Base-by-base conservation (phyloP, 2,888 invertebrate genomes). In the Drosophila niveifrons region DNA sequence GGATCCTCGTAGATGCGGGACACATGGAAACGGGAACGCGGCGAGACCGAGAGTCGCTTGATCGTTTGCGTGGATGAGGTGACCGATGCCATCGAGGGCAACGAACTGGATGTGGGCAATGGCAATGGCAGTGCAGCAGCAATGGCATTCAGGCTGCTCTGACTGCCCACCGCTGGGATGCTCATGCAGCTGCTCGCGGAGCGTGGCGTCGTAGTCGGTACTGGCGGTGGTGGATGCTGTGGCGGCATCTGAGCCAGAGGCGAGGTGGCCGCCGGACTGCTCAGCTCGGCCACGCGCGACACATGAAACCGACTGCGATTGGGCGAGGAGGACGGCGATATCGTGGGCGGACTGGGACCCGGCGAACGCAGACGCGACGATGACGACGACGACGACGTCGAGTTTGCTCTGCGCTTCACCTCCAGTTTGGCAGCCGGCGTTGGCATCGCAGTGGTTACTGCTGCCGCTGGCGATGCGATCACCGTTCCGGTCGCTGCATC, bases 261-360 rank as follows among this genome's bases (percentile, higher is more conserved):
- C 48, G 91, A 91, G 46, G 90, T 90, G 28, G 90, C 61, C 15
- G 90, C 61, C 15, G 91, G 90, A 68, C 90, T 90, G 58, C 50
- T 48, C 18, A 85, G 88, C 83, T 93, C 93, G 23, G 73, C 57
- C 6, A 93, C 93, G 28, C 92, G 91, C 68, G 91, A 92, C 46
- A 93, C 93, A 73, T 92, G 92, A 85, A 93, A 93, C 56, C 93
- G 91, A 76, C 91, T 92, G 55, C 95, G 95, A 74, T 95, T 93
- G 29, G 96, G 96, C 87, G 95, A 95, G 79, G 95, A 94, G 73
- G 95, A 94, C 57, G 95, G 95, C 51, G 95, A 94, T 28, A 94
- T 93, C 72, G 94, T 94, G 83, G 94, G 94, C 83, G 94, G 94
- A 91, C 94, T 91, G 89, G 95, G 95, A 90, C 94, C 89, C 90